A percentile compares a stretch with the other conserved stretches of the same genome.
phyloP scores from a whole-genome alignment of 2,888 invertebrate species.

The Thecocarcelia acutangulata region DNA sequence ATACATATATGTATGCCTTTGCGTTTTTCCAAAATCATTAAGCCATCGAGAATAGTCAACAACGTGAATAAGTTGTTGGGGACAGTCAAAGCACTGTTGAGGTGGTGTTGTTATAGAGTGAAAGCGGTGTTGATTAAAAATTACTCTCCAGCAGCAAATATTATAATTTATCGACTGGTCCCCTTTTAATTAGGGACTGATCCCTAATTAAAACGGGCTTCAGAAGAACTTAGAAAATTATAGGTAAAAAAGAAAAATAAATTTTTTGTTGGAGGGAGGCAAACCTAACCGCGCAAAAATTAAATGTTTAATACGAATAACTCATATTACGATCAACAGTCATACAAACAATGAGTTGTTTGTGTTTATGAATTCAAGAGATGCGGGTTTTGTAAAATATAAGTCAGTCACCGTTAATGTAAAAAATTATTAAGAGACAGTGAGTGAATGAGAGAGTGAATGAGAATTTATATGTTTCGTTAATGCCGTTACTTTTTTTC shows the following conservation, averaged over 20 bases:
- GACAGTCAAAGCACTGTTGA: no score
- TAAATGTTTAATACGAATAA: constrained; percentile 12
- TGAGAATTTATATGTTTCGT: constrained; percentile 44
- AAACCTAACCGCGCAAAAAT: constrained; percentile 17
- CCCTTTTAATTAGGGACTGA: no score
- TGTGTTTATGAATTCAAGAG: constrained; percentile 20
- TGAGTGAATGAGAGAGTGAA: constrained; percentile 36
- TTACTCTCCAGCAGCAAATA: no score
- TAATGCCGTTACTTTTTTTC: constrained; percentile 44
- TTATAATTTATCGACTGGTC: no score
- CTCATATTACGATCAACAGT: not conserved
- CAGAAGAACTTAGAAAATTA: constrained; percentile 46
- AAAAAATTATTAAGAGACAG: constrained; percentile 21
- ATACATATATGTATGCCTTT: no score
- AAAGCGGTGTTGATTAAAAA: no score
- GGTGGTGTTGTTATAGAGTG: no score
- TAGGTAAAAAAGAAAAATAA: constrained; percentile 38
- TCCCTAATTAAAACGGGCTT: constrained; percentile 41
- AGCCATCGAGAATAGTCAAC: no score
- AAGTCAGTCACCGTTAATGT: constrained; percentile 25
- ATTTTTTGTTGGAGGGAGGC: constrained; percentile 19
- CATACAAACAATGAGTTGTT: not conserved
- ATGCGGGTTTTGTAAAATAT: constrained; percentile 53
- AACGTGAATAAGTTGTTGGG: no score
- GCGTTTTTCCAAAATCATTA: no score